phyloP scores from a whole-genome alignment of 2,888 invertebrate species.

The Stenolophus ochropezus region DNA sequence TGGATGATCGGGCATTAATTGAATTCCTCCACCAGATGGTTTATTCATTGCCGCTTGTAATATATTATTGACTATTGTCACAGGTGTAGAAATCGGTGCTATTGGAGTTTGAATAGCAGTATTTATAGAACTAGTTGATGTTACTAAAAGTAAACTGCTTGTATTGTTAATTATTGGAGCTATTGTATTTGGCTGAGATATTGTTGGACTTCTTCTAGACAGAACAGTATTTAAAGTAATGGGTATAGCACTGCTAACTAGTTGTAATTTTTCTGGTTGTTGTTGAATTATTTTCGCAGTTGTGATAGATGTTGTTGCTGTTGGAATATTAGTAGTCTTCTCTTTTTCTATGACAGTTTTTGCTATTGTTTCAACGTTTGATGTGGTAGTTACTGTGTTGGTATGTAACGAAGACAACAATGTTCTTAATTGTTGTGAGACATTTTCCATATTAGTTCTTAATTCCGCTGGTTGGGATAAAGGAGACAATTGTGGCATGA shows the following conservation, averaged over 20 bases:
- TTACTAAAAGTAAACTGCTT: slow-evolving; percentile 34
- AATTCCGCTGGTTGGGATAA: slow-evolving; percentile 83
- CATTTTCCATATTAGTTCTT: slow-evolving; percentile 83
- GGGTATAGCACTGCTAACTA: slow-evolving; percentile 65
- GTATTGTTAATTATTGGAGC: slow-evolving; percentile 53
- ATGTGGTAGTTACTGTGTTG: slow-evolving; percentile 74
- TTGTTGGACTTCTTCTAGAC: slow-evolving; percentile 60
- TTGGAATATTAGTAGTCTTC: slow-evolving; percentile 67
- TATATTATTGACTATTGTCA: slow-evolving; percentile 53
- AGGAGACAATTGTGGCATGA: slow-evolving; percentile 82
- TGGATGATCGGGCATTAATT: slow-evolving; percentile 69
- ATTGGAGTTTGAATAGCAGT: slow-evolving; percentile 47
- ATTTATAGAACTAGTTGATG: slow-evolving; percentile 40
- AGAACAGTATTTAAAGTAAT: slow-evolving; percentile 62
- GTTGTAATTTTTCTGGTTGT: slow-evolving; percentile 65
- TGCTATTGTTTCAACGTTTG: slow-evolving; percentile 73
- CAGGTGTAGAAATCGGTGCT: slow-evolving; percentile 52
- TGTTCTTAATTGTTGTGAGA: slow-evolving; percentile 81
- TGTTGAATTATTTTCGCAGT: slow-evolving; percentile 68
- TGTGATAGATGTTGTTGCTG: slow-evolving; percentile 66
- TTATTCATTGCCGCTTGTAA: slow-evolving; percentile 35
- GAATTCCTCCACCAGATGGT: slow-evolving; percentile 64
- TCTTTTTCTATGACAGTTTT: slow-evolving; percentile 69
- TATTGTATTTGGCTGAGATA: not conserved
- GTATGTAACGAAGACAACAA: slow-evolving; percentile 81